Conservation (phyloP, 2,797 vertebrate species). For the Girardinus metallicus region DNA sequence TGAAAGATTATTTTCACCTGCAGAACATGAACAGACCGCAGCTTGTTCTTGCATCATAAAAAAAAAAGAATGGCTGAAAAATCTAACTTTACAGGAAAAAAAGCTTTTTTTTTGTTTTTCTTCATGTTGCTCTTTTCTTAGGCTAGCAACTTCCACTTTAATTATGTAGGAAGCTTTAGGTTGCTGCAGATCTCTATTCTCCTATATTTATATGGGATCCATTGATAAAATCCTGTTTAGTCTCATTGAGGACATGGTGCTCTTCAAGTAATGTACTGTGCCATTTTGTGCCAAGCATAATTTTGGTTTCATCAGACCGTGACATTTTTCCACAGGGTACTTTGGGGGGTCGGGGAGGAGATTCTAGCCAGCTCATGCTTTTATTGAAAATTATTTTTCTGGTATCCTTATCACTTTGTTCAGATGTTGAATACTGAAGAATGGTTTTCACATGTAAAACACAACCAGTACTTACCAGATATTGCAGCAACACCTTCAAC, state of each 20-base stretch:
- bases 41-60: background rate
- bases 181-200: background rate
- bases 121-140: background rate
- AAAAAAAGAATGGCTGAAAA: background rate
- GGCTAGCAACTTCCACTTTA: background rate
- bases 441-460: background rate
- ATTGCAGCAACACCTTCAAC: background rate
- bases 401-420: background rate
- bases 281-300: background rate
- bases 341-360: background rate
- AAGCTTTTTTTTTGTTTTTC: background rate
- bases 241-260: background rate
- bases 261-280: background rate
- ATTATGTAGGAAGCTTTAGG: background rate
- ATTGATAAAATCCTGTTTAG: background rate
- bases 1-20: background rate
- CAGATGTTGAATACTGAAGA: background rate
- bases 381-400: background rate
- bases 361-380: background rate
- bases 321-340: background rate
- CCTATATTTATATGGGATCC: background rate
- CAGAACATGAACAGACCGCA: background rate
- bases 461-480: background rate
- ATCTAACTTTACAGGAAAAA: background rate
- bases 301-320: background rate